Evolutionary conservation across 2,113 vertebrate species (phyloP), one percentile per base, ranked within the genome.

Genomic region (Hucho hucho): DNA sequence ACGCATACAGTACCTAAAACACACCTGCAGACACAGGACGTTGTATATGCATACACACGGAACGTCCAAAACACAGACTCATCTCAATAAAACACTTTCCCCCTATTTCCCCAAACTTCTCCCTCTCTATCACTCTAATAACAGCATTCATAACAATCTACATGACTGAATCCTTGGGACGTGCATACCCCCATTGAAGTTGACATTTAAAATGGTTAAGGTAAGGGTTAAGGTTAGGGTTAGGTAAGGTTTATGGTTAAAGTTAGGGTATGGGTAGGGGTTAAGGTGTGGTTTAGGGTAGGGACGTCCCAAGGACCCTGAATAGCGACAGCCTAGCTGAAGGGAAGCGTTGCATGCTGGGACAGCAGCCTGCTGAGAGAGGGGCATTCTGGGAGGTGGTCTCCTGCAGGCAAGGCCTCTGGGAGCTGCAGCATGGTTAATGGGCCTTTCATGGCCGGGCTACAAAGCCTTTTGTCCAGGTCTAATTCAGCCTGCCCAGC

Each of bases 371-470:
- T 89, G 87, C 90, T 91, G 91, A 81, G 92, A 91, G 86, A 90
- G 88, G 75, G 88, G 91, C 91, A 93, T 93, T 92, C 87, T 93
- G 90, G 91, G 91, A 92, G 90, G 90, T 86, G 76, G 86, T 89
- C 87, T 89, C 90, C 91, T 87, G 87, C 87, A 74, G 91, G 88
- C 91, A 90, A 92, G 92, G 93, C 90, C 93, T 94, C 93, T 94
- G 93, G 92, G 90, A 89, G 91, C 89, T 83, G 71, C 94, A 94
- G 92, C 93, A 94, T 86, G 93, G 94, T 95, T 95, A 93, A 92
- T 94, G 92, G 93, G 85, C 92, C 95, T 95, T 95, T 95, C 93
- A 91, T 90, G 92, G 90, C 92, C 88, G 68, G 76, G 87, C 94
- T 91, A 95, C 94, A 94, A 95, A 94, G 91, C 84, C 93, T 90